These are phyloP conservation scores for Podabrus alpinus DNA, from an alignment of 2,888 invertebrate genomes.

Conservation along the genomic window DNA sequence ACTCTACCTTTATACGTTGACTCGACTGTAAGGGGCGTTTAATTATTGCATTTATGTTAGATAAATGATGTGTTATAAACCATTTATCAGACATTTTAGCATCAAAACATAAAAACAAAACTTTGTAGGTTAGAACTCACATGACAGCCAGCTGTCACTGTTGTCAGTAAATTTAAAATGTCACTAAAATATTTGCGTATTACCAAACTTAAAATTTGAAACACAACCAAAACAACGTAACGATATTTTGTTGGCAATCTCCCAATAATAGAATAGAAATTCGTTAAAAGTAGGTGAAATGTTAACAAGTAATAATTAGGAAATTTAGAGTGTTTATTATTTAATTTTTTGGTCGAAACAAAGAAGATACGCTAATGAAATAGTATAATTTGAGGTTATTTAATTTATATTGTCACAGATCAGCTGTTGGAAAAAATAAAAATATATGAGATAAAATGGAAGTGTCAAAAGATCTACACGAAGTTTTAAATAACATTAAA, in stretches of 20 bases:
- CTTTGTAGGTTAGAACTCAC: not conserved
- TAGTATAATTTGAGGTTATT: not conserved
- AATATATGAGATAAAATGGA: conserved; percentile 43
- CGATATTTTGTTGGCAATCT: conserved; percentile 1
- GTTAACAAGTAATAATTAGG: not conserved
- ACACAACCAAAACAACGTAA: not conserved
- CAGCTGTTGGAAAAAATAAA: not conserved
- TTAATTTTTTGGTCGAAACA: conserved; percentile 4
- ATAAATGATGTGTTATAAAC: conserved; percentile 47
- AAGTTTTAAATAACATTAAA: conserved; percentile 37
- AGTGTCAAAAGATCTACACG: conserved; percentile 45
- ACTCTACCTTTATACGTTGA: conserved; percentile 70
- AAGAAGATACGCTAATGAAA: not conserved
- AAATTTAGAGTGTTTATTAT: not conserved
- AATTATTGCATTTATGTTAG: conserved; percentile 62
- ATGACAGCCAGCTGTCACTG: not conserved
- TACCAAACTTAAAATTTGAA: not conserved
- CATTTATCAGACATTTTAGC: conserved; percentile 28
- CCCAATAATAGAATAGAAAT: not conserved
- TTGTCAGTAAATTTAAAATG: not conserved
- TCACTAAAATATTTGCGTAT: not conserved
- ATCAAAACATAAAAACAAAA: not conserved
- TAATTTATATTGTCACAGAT: not conserved
- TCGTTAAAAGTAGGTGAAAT: not conserved
- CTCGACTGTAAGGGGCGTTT: conserved; percentile 67